Conservation (phyloP, 2,113 vertebrate species). For the Zosterops hypoxanthus region DNA sequence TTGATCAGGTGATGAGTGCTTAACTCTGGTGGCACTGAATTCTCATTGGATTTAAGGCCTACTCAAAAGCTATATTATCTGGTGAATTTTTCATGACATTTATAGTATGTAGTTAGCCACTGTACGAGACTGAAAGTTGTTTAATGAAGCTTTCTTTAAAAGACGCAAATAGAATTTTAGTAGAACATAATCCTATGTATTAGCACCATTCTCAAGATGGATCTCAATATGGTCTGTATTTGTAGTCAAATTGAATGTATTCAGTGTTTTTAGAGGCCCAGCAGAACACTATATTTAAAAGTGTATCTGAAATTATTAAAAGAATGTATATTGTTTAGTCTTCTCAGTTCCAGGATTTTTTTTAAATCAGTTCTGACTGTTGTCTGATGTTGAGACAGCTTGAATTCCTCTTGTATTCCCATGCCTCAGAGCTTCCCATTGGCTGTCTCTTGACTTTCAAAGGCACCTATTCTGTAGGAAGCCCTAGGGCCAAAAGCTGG, state of each 20-base stretch:
- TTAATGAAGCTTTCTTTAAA: not conserved
- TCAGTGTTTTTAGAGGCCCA: not conserved
- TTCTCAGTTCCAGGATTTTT: not conserved
- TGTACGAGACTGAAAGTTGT: not conserved
- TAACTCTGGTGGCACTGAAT: not conserved
- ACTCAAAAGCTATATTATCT: not conserved
- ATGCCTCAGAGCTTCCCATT: conserved; percentile 7
- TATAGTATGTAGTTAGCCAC: not conserved
- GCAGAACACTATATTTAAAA: not conserved
- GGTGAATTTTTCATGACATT: not conserved
- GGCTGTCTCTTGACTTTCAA: conserved; percentile 19
- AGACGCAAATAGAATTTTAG: not conserved
- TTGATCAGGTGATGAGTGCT: not conserved
- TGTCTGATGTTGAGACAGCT: conserved; percentile 33
- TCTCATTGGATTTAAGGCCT: not conserved
- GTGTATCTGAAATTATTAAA: conserved; percentile 29
- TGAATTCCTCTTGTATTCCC: conserved; percentile 43
- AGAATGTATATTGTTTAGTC: conserved; percentile 19
- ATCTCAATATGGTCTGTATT: not conserved
- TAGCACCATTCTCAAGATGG: not conserved
- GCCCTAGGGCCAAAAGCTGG: conserved; percentile 5
- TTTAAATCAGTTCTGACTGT: not conserved
- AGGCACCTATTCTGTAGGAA: conserved; percentile 6
- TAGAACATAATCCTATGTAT: not conserved
- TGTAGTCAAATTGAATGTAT: not conserved